Percentiles rank a stretch among this genome's conserved stretches.
These are phyloP conservation scores for Lycaena phlaeas DNA, from an alignment of 2,888 invertebrate genomes.

Conservation along the genomic window DNA sequence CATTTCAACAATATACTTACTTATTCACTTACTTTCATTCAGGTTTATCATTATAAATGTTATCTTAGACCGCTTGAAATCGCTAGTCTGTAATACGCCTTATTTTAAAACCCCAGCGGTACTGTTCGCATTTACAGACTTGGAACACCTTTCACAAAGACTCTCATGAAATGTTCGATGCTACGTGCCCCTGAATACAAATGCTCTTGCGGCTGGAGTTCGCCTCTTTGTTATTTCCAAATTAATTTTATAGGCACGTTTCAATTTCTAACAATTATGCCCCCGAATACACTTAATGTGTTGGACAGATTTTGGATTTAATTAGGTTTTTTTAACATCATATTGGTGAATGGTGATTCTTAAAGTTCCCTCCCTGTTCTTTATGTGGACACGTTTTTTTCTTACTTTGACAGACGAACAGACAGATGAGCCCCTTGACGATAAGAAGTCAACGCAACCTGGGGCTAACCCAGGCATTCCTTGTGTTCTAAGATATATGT, in stretches of 20 bases:
- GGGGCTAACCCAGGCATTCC: no score
- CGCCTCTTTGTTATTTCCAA: constrained; percentile 16
- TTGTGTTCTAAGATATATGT: no score
- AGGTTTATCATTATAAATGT: neutral
- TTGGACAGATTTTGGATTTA: neutral
- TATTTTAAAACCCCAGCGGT: neutral
- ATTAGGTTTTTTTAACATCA: no score
- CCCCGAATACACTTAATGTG: constrained; percentile 6
- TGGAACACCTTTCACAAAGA: constrained; percentile 19
- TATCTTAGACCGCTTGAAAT: no score
- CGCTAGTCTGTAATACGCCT: neutral
- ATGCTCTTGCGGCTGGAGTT: constrained; percentile 12
- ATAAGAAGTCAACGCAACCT: no score
- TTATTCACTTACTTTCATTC: no score
- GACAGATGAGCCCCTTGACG: no score
- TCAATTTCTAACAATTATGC: constrained; percentile 14
- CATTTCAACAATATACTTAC: no score
- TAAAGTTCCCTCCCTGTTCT: no score
- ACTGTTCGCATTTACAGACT: constrained; percentile 11
- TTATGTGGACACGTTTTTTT: no score
- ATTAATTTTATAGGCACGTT: constrained; percentile 20
- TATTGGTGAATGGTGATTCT: no score
- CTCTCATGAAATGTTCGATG: constrained; percentile 17
- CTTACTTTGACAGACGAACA: no score
- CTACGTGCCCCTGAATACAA: constrained; percentile 20